Conservation (phyloP, 2,888 invertebrate species). For the Latrodectus hesperus region DNA sequence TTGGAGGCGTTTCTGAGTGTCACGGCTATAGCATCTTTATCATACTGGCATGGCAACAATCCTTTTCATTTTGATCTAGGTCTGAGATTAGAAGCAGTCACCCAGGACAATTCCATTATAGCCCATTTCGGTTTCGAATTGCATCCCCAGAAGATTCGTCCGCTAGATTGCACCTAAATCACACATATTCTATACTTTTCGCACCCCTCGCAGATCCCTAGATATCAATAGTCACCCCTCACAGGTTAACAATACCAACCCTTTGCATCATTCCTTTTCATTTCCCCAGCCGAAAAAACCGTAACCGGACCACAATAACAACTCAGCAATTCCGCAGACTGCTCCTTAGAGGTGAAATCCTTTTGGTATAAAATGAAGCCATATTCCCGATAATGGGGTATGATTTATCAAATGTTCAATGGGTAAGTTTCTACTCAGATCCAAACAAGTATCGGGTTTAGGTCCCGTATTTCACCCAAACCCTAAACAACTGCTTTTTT, state of each 20-base stretch:
- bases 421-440: constrained; percentile 1
- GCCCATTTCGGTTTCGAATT: background rate
- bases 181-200: background rate
- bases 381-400: constrained; percentile 3
- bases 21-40: background rate
- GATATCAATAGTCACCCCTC: background rate
- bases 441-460: constrained; percentile 27
- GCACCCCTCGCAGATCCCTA: background rate
- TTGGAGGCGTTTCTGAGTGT: background rate
- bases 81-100: background rate
- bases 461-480: constrained; percentile 33
- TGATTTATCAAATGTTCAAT: constrained; percentile 14
- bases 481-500: constrained; percentile 35
- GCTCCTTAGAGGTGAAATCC: background rate
- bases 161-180: background rate
- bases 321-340: constrained; percentile 20
- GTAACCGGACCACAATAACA: constrained; percentile 45
- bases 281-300: constrained; percentile 6
- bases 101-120: background rate
- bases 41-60: background rate
- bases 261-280: constrained; percentile 6
- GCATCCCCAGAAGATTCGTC: background rate
- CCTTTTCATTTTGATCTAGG: background rate
- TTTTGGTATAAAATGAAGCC: background rate
- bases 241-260: background rate